Conservation (phyloP, 2,113 vertebrate genomes). For the Poeciliopsis occidentalis region DNA sequence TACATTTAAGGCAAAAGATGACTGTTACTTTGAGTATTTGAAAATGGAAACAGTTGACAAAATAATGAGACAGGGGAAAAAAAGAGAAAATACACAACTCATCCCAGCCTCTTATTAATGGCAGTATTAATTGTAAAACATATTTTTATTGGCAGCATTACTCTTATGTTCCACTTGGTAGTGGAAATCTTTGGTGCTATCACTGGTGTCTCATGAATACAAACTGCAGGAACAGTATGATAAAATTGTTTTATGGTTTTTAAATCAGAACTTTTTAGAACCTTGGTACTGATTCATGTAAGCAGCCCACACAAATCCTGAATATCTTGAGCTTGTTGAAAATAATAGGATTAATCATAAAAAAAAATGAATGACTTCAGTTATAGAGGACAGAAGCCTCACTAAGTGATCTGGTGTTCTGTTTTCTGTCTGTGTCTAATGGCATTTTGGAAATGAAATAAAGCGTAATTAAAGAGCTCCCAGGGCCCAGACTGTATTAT, state of each 20-base stretch:
- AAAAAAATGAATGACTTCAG: slow-evolving; percentile 17
- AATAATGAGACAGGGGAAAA: no score
- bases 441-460: slow-evolving; percentile 55
- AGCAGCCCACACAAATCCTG: background rate
- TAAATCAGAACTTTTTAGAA: background rate
- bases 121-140: background rate
- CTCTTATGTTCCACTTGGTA: background rate
- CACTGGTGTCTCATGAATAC: background rate
- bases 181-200: background rate
- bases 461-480: slow-evolving; percentile 60
- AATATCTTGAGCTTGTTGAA: background rate
- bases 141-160: background rate
- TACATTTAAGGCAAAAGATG: background rate
- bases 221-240: background rate
- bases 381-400: slow-evolving; percentile 5
- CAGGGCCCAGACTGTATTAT: slow-evolving; percentile 28
- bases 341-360: background rate
- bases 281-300: background rate
- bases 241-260: background rate
- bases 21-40: background rate
- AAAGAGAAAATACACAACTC: no score
- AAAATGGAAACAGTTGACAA: background rate
- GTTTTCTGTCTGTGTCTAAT: slow-evolving; percentile 40
- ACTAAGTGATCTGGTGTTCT: slow-evolving; percentile 19
- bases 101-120: background rate